Percentiles rank a stretch among this genome's conserved stretches.
Conservation (phyloP, 92 coral and sea anemone genomes). For the Parazoanthus atlanticus region DNA sequence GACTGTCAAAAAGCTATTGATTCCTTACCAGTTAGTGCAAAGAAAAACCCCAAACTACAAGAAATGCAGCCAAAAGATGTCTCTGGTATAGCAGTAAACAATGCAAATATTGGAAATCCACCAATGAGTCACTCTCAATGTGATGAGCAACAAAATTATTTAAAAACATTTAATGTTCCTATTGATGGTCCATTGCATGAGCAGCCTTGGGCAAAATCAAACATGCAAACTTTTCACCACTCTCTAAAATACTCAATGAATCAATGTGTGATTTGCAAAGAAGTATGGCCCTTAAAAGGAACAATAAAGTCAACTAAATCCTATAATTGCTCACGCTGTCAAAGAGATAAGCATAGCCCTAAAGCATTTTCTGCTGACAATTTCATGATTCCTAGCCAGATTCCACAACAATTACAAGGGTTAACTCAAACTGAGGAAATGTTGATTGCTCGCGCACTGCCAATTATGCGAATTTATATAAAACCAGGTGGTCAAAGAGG, state of each 20-base stretch:
- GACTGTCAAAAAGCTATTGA: conserved; percentile 15
- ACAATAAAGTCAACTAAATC: conserved; percentile 51
- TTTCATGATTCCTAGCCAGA: conserved; percentile 52
- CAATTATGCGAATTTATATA: no score
- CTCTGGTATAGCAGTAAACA: conserved; percentile 23
- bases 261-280: conserved; percentile 44
- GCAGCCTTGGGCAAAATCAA: conserved; percentile 37
- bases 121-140: conserved; percentile 25
- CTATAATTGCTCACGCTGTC: conserved; percentile 53
- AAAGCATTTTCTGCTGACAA: conserved; percentile 59
- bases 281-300: conserved; percentile 64
- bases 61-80: conserved; percentile 36
- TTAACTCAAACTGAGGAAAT: conserved; percentile 22
- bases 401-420: conserved; percentile 13
- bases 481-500: no score
- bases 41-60: conserved; percentile 2
- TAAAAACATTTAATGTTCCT: conserved; percentile 24
- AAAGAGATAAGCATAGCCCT: conserved; percentile 62
- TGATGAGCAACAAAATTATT: conserved; percentile 31
- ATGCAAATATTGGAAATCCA: conserved; percentile 21
- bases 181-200: conserved; percentile 39
- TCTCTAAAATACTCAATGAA: conserved; percentile 38
- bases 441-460: no score
- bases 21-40: conserved; percentile 20
- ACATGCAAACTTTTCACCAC: conserved; percentile 31